A percentile compares a stretch with the other conserved stretches of the same genome.
Conservation (phyloP, 2,797 vertebrate species). For the Dermochelys coriacea region DNA sequence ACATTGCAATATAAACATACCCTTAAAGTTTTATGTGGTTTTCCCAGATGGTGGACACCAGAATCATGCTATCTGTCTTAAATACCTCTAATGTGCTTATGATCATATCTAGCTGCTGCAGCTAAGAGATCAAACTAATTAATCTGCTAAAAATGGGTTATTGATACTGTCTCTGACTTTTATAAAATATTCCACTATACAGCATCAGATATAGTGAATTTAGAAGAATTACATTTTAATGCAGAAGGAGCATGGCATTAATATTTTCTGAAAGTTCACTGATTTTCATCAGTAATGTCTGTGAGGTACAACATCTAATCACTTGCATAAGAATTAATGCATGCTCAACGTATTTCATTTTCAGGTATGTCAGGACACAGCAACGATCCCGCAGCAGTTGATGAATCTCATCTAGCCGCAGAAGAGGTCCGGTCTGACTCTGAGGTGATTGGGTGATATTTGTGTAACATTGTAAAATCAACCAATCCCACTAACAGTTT, state of each 20-base stretch:
- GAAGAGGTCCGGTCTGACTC: constrained; percentile 78
- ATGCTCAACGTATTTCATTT: constrained; percentile 78
- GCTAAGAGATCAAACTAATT: neutral
- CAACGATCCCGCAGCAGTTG: constrained; percentile 71
- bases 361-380: constrained; percentile 82
- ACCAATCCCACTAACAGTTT: constrained; percentile 48
- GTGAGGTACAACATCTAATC: constrained; percentile 6
- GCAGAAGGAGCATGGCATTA: neutral
- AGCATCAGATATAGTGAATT: neutral
- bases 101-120: neutral
- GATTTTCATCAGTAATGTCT: neutral
- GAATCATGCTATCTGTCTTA: neutral
- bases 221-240: neutral
- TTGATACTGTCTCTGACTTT: neutral
- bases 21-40: neutral
- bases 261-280: neutral
- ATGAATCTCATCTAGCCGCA: constrained; percentile 73
- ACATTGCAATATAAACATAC: neutral
- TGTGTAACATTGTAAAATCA: constrained; percentile 47
- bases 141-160: neutral
- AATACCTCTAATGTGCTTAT: neutral
- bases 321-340: constrained; percentile 58
- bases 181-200: neutral
- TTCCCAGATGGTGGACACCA: neutral
- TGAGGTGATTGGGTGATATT: constrained; percentile 78